A percentile compares a stretch with the other conserved stretches of the same genome.
These are phyloP conservation scores for Cyphomyrus discorhynchus DNA, from an alignment of 2,113 vertebrate species.

Conservation along the genomic window DNA sequence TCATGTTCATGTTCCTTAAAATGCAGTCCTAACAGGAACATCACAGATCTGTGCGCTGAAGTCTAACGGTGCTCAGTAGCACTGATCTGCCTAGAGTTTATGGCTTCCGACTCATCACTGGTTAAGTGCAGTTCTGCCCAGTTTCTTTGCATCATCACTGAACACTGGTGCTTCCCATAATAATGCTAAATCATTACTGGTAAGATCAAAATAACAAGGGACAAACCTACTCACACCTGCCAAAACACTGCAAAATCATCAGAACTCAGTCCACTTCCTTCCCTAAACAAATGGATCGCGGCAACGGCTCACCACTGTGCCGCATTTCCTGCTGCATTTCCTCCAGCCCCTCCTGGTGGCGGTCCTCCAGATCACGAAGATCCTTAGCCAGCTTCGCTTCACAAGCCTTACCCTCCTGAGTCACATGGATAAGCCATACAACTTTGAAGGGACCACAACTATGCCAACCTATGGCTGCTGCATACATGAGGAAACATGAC, in stretches of 20 bases:
- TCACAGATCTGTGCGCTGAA: neutral
- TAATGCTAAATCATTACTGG: neutral
- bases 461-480: neutral
- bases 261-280: neutral
- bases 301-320: slow-evolving; percentile 39
- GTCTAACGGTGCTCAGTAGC: neutral
- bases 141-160: neutral
- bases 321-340: slow-evolving; percentile 27
- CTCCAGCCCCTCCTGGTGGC: slow-evolving; percentile 54
- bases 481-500: neutral
- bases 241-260: neutral
- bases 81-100: neutral
- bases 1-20: neutral
- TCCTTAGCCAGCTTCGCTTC: slow-evolving; percentile 40
- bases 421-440: neutral
- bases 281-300: neutral
- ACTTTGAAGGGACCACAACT: neutral
- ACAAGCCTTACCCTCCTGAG: slow-evolving; percentile 40
- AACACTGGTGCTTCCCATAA: neutral
- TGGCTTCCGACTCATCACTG: neutral
- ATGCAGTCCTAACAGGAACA: neutral
- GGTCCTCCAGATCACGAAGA: slow-evolving; percentile 34
- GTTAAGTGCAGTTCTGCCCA: neutral
- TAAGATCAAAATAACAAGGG: neutral
- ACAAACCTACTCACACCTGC: neutral